These are phyloP conservation scores for Cydia fagiglandana DNA, from an alignment of 1,140 invertebrate species.

Conservation along the genomic window DNA sequence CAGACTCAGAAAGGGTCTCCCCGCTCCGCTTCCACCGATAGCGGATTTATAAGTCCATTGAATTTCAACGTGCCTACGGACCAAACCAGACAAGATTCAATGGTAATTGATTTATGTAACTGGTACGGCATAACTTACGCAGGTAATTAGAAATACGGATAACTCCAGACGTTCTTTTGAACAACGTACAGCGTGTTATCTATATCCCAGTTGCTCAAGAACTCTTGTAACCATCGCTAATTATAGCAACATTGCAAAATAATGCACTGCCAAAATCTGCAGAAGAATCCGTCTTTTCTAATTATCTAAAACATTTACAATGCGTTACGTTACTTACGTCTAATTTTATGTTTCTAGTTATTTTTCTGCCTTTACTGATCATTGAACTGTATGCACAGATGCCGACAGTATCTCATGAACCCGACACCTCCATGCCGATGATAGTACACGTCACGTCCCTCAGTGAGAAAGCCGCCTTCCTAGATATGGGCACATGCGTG, in stretches of 20 bases:
- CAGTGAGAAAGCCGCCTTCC: slow-evolving; percentile 8
- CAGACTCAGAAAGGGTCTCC: not conserved
- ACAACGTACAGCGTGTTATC: not conserved
- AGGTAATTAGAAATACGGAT: slow-evolving; percentile 14
- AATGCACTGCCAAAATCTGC: not conserved
- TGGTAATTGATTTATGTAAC: not conserved
- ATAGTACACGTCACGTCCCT: slow-evolving; percentile 38
- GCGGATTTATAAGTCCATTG: slow-evolving; percentile 37
- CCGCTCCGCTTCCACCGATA: slow-evolving; percentile 32
- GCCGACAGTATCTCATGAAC: not conserved
- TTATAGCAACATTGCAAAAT: not conserved
- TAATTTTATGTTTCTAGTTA: not conserved
- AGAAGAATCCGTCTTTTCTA: not conserved
- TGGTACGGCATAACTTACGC: not conserved
- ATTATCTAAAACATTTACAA: not conserved
- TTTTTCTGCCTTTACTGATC: not conserved
- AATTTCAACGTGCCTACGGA: slow-evolving; percentile 19
- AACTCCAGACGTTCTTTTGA: not conserved
- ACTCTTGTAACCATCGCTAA: not conserved
- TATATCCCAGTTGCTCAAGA: not conserved
- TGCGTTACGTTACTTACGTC: not conserved
- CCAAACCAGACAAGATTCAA: slow-evolving; percentile 17
- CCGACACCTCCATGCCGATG: slow-evolving; percentile 8
- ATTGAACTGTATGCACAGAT: not conserved
- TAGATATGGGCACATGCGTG: slow-evolving; percentile 25